Base-by-base conservation (phyloP, 2,113 vertebrate genomes). In the Pseudonaja textilis region DNA sequence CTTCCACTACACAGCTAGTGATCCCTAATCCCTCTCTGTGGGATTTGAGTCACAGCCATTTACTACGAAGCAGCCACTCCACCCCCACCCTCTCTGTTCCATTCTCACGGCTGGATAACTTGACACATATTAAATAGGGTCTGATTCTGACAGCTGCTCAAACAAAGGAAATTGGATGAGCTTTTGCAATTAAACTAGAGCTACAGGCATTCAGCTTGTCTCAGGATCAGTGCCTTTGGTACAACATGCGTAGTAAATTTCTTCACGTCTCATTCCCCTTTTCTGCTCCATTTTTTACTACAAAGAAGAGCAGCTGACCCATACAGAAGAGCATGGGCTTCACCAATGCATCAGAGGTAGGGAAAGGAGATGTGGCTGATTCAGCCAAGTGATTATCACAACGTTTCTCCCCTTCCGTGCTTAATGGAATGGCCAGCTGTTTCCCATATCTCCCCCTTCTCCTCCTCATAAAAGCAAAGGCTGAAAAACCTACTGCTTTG, bases 1-100 rank as follows among this genome's bases (percentile, higher is more conserved):
- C 91, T 93, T 92, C 81, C 26, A 87, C 95, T 91, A 56, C 95
- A 93, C 87, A 94, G 91, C 94, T 45, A 22, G 93, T 89, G 88
- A 93, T 94, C 93, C 94, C 93, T 96, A 95, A 96, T 96, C 94
- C 93, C 94, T 50, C 95, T 95, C 91, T 25, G 94, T 91, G 93
- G 91, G 91, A 87, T 91, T 96, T 95, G 90, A 94, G 94, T 93
- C 93, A 94, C 87, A 87, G 81, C 52, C 57, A 64, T 91, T 94
- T 94, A 92, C 69, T 93, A 93, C 87, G 94, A 91, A 87, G 34
- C 2, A 50, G 88, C 93, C 91, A 90, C 61, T 69, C 93, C 45
- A 22, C 23, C 52, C 25, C 81, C 52, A 50, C 34, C 1, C 81
- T 8, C 47, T 25, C 1, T 5, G 18, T 3, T 0, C 3, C 42